Conservation (phyloP, 2,797 vertebrate genomes). For the Caiman crocodilus region DNA sequence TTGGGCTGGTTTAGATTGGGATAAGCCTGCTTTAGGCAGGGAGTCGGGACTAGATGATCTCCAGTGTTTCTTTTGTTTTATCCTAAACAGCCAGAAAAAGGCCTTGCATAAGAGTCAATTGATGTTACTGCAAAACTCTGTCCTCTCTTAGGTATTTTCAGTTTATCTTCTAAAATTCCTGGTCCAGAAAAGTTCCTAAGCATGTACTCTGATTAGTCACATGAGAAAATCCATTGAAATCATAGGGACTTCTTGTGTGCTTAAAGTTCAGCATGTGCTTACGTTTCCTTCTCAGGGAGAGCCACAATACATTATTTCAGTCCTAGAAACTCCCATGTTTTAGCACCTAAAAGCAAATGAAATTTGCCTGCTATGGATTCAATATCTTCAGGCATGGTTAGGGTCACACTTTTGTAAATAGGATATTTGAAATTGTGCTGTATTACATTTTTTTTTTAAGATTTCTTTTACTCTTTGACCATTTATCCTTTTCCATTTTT, state of each 20-base stretch:
- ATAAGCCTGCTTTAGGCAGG: too few species aligned
- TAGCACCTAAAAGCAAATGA: constrained; percentile 48
- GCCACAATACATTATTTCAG: constrained; percentile 33
- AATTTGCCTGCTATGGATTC: constrained; percentile 42
- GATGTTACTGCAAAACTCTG: constrained; percentile 22
- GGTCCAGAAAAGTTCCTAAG: constrained; percentile 19
- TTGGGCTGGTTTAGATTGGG: too few species aligned
- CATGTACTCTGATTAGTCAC: constrained; percentile 30
- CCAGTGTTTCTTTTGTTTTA: neutral
- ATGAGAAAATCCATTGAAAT: neutral
- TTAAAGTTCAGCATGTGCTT: constrained; percentile 32
- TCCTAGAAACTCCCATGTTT: constrained; percentile 38
- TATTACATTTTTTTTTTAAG: neutral
- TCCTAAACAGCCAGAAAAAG: neutral
- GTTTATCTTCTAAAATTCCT: constrained; percentile 6
- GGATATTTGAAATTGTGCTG: constrained; percentile 12
- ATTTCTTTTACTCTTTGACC: neutral
- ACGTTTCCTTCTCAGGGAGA: constrained; percentile 42
- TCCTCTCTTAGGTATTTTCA: neutral
- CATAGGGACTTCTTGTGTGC: neutral
- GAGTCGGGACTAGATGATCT: too few species aligned
- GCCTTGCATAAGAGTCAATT: neutral
- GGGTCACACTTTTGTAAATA: constrained; percentile 33
- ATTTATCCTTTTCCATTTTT: neutral
- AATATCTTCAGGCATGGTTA: constrained; percentile 47